Base-by-base conservation (phyloP, 92 coral and sea anemone species). In the Montipora capitata region DNA sequence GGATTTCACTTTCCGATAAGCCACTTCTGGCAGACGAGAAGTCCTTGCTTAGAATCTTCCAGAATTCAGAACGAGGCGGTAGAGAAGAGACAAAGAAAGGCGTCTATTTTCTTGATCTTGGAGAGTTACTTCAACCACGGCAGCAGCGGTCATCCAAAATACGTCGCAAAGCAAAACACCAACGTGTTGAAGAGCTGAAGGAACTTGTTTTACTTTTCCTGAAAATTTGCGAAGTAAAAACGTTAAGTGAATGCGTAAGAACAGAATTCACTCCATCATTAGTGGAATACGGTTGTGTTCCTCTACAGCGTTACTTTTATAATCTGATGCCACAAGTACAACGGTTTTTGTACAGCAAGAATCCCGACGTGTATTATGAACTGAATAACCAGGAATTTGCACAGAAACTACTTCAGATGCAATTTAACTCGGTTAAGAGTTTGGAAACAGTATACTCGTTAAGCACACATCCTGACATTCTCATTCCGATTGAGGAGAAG, bases 1-100 rank as follows among this genome's bases (percentile, higher is more conserved):
- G 99, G 99, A 96, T 95, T 52, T 77, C 98, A 27, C 93, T 94
- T 74, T 40, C 85, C 5, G 98, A 93, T 14, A 94, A 91, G 76
- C 99, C 96, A 3, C 81, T 96, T 52, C 48, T 91, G 14, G 58
- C 93, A 17, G 99, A 96, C 85, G 93, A 89, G 66, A 94, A 93
- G 78, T 86, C 76, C 11, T 86, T 94, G 56, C 79, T 76, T 54
- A 94, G 87, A 77, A 84, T 96, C 49, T 96, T 96, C 79, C 91
- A 93, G 88, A 63, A 63, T 17, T 16, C 40, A 10, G 68, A 16
- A 17, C 9, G 68, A 16, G 68, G 1, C 1, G 40, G 39, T 63
- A 39, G 40, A 63, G 38, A 63, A 16, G 68, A 63, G 39, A 73
- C 49, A 40, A 91, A 93, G 64, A 72, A 94, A 18, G 92, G 79